Evolutionary conservation across 2,888 invertebrate species (phyloP), one percentile per base, ranked within the genome.

Genomic region (Cynaeus angustus): DNA sequence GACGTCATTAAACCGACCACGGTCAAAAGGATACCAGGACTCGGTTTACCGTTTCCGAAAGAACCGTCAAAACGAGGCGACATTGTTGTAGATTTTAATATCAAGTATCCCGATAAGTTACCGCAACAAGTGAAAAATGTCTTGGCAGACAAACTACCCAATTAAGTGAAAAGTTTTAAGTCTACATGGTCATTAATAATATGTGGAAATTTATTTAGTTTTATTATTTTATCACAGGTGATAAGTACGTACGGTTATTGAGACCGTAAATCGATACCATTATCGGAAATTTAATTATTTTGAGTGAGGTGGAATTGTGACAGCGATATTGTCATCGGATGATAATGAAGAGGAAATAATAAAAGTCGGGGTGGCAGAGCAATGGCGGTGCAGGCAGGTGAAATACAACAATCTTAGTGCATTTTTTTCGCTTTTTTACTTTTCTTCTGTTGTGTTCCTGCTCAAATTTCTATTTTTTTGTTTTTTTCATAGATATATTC

Each of bases 31-130:
- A 92, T 98, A 78, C 89, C 90, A 2, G 95, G 95, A 3, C 92
- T 94, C 76, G 98, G 98, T 0, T 87, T 98, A 69, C 98, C 98
- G 0, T 91, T 91, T 85, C 96, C 97, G 0, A 98, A 98, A 86
- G 96, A 97, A 78, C 94, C 96, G 0, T 90, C 91, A 9, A 88
- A 92, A 79, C 91, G 93, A 79, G 98, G 98, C 45, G 97, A 98
- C 85, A 87, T 98, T 7, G 86, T 98, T 30, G 93, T 98, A 3
- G 91, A 92, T 41, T 98, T 98, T 84, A 95, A 97, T 84, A 95
- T 98, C 79, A 91, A 91, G 80, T 98, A 98, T 87, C 98, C 98
- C 0, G 93, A 94, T 30, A 66, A 69, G 46, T 12, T 80, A 4
- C 41, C 72, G 10, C 48, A 66, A 10, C 67, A 67, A 28, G 65